These are phyloP conservation scores for Drosophila arizonae DNA, from an alignment of 1,140 invertebrate species.

Conservation along the genomic window DNA sequence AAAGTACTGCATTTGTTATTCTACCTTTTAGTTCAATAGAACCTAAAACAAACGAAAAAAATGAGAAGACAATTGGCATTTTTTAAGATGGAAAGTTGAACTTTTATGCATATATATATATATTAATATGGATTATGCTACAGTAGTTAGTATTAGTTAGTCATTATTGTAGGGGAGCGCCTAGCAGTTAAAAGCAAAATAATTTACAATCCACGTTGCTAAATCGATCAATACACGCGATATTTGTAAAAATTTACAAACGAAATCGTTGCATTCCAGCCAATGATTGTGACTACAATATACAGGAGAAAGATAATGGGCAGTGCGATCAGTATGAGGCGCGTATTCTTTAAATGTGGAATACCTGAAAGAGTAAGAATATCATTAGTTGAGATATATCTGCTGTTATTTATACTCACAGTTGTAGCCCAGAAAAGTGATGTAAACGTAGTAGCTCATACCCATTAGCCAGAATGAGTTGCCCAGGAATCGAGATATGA, in stretches of 20 bases:
- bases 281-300: slow-evolving; percentile 88
- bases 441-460: slow-evolving; percentile 96
- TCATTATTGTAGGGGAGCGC: slow-evolving; percentile 51
- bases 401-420: slow-evolving; percentile 86
- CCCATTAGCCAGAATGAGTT: slow-evolving; percentile 98
- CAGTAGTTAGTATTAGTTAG: slow-evolving; percentile 56
- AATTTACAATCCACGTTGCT: slow-evolving; percentile 60
- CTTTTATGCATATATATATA: slow-evolving; percentile 29
- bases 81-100: slow-evolving; percentile 27
- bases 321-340: slow-evolving; percentile 93
- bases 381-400: background rate
- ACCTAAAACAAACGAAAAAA: slow-evolving; percentile 6
- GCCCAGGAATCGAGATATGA: slow-evolving; percentile 92
- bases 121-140: slow-evolving; percentile 47
- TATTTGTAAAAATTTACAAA: slow-evolving; percentile 92
- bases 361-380: slow-evolving; percentile 87
- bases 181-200: slow-evolving; percentile 65
- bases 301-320: slow-evolving; percentile 91
- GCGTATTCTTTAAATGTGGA: slow-evolving; percentile 94
- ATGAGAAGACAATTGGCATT: no score
- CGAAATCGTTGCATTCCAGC: slow-evolving; percentile 89
- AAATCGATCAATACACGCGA: slow-evolving; percentile 84
- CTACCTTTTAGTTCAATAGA: slow-evolving; percentile 55
- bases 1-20: slow-evolving; percentile 47
- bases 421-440: slow-evolving; percentile 98